Conservation (phyloP, 2,113 vertebrate genomes). For the Marmota monax region DNA sequence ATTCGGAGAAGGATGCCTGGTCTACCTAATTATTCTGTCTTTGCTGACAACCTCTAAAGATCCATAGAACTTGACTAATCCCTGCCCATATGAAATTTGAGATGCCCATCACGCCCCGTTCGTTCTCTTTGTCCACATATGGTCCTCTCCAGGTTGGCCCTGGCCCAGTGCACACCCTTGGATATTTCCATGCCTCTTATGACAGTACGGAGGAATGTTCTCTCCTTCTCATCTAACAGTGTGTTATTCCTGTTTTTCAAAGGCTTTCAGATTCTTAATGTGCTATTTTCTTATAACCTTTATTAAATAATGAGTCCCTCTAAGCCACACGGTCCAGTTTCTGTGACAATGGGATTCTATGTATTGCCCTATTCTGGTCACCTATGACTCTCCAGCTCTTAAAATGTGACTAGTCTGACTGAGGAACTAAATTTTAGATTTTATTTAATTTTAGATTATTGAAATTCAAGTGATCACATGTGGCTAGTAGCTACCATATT, state of each 20-base stretch:
- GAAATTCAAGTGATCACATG: background rate
- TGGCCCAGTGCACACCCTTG: background rate
- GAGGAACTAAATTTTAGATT: slow-evolving; percentile 23
- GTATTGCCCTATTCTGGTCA: background rate
- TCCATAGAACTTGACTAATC: background rate
- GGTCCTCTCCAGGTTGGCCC: too few species aligned
- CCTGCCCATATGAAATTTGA: background rate
- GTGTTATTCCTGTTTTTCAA: background rate
- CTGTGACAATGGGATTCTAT: background rate
- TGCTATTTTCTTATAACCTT: background rate
- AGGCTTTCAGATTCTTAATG: background rate
- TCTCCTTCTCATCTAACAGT: background rate
- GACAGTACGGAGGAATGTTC: background rate
- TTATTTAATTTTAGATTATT: background rate
- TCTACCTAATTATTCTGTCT: background rate
- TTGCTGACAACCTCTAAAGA: background rate
- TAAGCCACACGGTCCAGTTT: background rate
- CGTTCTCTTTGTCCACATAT: background rate
- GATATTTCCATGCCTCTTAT: background rate
- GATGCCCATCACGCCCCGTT: background rate
- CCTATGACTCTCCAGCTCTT: background rate
- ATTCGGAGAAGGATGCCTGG: background rate
- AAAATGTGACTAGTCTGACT: background rate
- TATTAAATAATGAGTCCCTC: background rate
- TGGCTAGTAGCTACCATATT: background rate